Conservation (phyloP, 23 tunicate genomes). For the Styela clava region DNA sequence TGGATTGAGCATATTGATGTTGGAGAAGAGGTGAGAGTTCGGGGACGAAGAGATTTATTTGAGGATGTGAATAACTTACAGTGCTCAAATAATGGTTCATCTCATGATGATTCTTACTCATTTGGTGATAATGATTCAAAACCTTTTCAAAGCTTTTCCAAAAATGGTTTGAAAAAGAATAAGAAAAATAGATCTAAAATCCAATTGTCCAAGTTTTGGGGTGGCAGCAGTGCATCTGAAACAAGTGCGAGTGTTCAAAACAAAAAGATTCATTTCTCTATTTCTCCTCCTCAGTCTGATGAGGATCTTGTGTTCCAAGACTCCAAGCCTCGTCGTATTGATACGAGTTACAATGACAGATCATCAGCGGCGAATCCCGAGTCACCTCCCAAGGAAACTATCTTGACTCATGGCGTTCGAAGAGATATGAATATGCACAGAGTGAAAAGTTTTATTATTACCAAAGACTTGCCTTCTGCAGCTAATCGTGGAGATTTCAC, state of each 20-base stretch:
- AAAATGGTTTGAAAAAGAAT: background rate
- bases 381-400: slow-evolving; percentile 32
- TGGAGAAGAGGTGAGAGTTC: background rate
- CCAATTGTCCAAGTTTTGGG: slow-evolving; percentile 11
- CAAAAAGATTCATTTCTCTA: background rate
- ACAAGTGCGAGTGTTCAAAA: background rate
- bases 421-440: slow-evolving; percentile 28
- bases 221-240: slow-evolving; percentile 22
- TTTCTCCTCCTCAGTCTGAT: slow-evolving; percentile 7
- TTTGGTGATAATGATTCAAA: background rate
- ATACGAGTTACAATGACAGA: background rate
- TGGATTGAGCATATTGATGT: slow-evolving; percentile 72
- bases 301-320: slow-evolving; percentile 4
- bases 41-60: background rate
- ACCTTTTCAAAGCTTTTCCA: background rate
- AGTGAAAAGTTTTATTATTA: slow-evolving; percentile 52
- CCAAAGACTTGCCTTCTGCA: background rate
- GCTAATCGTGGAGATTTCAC: background rate
- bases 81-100: background rate
- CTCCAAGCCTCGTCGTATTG: background rate
- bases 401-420: slow-evolving; percentile 60
- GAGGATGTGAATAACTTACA: background rate
- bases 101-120: background rate
- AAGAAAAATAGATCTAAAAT: background rate
- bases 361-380: background rate